These are phyloP conservation scores for Prosapia bicincta DNA, from an alignment of 2,888 invertebrate species.

Conservation along the genomic window DNA sequence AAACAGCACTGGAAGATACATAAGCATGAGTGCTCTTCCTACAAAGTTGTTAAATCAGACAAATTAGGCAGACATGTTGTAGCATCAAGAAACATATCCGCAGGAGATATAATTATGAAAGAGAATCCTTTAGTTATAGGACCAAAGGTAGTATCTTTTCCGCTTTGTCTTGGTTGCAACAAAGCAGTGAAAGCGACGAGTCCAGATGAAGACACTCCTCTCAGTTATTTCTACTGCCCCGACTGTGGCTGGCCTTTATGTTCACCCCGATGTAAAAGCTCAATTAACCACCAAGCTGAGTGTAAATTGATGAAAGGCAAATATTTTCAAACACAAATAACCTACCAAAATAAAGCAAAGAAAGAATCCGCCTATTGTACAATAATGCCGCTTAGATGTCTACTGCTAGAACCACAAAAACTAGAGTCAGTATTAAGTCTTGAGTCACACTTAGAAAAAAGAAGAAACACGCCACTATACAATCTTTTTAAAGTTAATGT, in stretches of 20 bases:
- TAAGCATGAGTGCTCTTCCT: slow-evolving; percentile 58
- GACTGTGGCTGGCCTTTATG: slow-evolving; percentile 69
- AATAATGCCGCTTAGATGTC: slow-evolving; percentile 61
- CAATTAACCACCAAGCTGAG: slow-evolving; percentile 55
- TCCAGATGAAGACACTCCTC: slow-evolving; percentile 39
- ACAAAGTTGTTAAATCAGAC: slow-evolving; percentile 55
- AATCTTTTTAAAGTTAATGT: slow-evolving; percentile 57
- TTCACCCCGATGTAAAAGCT: slow-evolving; percentile 55
- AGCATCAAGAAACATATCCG: slow-evolving; percentile 63
- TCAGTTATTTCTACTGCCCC: slow-evolving; percentile 29
- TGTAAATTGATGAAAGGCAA: slow-evolving; percentile 58
- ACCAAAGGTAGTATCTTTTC: slow-evolving; percentile 58
- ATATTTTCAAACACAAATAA: slow-evolving; percentile 56
- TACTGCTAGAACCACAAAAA: slow-evolving; percentile 57
- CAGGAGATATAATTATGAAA: slow-evolving; percentile 63
- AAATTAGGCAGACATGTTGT: slow-evolving; percentile 59
- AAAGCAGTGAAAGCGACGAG: slow-evolving; percentile 49
- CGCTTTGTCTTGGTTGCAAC: slow-evolving; percentile 63
- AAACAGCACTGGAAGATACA: slow-evolving; percentile 69
- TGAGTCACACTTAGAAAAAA: slow-evolving; percentile 60
- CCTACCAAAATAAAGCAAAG: slow-evolving; percentile 49
- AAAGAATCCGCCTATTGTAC: slow-evolving; percentile 62
- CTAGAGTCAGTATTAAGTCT: slow-evolving; percentile 54
- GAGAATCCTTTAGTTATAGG: slow-evolving; percentile 65
- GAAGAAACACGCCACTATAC: slow-evolving; percentile 58